These are phyloP conservation scores for Sebastes trivittatus DNA, from an alignment of 2,797 vertebrate species.

Conservation along the genomic window DNA sequence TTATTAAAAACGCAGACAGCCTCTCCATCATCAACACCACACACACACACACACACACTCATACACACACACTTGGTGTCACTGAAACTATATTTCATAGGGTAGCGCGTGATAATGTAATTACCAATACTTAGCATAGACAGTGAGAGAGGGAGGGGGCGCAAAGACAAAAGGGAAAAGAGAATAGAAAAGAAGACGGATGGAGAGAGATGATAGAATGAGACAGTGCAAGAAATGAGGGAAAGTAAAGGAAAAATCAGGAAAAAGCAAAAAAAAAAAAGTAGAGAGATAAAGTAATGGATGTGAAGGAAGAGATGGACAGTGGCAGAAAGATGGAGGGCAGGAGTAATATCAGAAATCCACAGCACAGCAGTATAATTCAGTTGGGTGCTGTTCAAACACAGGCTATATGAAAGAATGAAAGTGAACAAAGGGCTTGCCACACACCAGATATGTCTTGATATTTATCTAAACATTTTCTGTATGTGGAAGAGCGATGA, in stretches of 20 bases:
- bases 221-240: neutral
- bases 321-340: neutral
- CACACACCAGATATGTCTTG: neutral
- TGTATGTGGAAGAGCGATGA: neutral
- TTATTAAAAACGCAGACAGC: conserved; percentile 86
- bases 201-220: conserved; percentile 2
- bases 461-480: neutral
- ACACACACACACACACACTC: conserved; percentile 36
- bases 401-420: neutral
- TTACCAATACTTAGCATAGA: conserved; percentile 78
- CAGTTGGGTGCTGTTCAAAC: neutral
- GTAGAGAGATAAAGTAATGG: neutral
- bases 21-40: conserved; percentile 83
- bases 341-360: neutral
- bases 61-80: conserved; percentile 63
- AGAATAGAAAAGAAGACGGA: neutral
- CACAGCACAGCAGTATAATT: neutral
- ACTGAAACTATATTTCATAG: conserved; percentile 82
- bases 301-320: neutral
- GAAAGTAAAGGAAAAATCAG: neutral
- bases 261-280: neutral
- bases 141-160: conserved; percentile 14
- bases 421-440: neutral
- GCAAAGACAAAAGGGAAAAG: neutral
- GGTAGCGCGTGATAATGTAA: conserved; percentile 81